Conservation (phyloP, 2,113 vertebrate genomes). For the Dissostichus mawsoni region DNA sequence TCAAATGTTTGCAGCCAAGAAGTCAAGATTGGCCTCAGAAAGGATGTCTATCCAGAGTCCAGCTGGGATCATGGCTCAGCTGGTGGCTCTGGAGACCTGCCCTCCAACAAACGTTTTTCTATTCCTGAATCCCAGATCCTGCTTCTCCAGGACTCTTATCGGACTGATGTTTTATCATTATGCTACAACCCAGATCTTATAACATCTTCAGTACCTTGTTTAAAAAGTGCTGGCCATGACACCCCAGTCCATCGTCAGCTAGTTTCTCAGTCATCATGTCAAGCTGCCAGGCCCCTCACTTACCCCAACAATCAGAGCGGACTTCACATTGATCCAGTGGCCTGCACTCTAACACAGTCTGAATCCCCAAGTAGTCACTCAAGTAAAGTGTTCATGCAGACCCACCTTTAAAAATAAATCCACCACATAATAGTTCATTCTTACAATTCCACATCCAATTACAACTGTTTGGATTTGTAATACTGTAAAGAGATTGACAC, state of each 20-base stretch:
- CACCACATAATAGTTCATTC: neutral
- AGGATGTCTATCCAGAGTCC: constrained; percentile 54
- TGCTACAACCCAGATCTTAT: neutral
- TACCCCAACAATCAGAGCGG: constrained; percentile 30
- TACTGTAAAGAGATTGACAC: neutral
- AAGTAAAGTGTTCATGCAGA: constrained; percentile 53
- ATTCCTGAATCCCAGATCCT: constrained; percentile 28
- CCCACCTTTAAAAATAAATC: constrained; percentile 43
- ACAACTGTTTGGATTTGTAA: neutral
- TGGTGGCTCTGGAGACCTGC: neutral
- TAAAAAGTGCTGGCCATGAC: constrained; percentile 1
- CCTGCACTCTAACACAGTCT: neutral
- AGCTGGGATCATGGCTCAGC: neutral
- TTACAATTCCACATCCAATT: neutral
- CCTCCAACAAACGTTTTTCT: constrained; percentile 24
- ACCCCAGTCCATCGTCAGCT: neutral
- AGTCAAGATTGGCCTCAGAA: constrained; percentile 52
- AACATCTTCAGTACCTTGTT: neutral
- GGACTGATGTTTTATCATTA: constrained; percentile 16
- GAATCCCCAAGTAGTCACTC: neutral
- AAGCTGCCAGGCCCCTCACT: constrained; percentile 12
- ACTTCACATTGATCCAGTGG: neutral
- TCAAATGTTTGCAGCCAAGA: constrained; percentile 30
- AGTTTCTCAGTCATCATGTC: neutral
- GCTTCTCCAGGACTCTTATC: constrained; percentile 25